Evolutionary conservation across 2,797 vertebrate species (phyloP), one percentile per base, ranked within the genome.

Genomic region (Pempheris klunzingeri): DNA sequence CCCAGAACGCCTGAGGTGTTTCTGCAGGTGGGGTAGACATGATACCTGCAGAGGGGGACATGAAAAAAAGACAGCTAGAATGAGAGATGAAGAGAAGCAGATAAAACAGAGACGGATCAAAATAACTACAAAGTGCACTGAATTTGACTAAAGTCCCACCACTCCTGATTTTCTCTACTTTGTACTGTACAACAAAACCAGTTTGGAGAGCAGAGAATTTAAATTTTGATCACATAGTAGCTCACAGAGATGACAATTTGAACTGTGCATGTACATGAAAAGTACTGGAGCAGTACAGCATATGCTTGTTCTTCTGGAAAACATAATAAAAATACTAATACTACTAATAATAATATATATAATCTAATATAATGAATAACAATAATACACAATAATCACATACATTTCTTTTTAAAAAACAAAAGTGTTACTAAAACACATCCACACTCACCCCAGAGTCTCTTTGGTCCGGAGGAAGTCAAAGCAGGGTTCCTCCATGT

Each of bases 401-500:
- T 26, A 20, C 2, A 65, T 43, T 30, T 18, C n/a, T 6, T 47
- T 68, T 39, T 1, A 22, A 53, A 62, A 69, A 26, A 34, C 18
- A 22, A 7, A 7, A 36, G 22, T 22, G 7, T 20, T 8, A 17
- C 47, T 11, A 28, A 26, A 54, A 65, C 18, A 12, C 14, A 15
- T 62, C 18, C 1, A 13, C 28, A 73, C 90, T 94, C 87, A 97
- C 97, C 97, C 97, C 0, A 99, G 95, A 41, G 97, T 99, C 93
- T 99, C 97, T 94, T 99, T 99, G 77, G 98, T 99, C 84, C 98
- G 94, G 76, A 99, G 96, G 87, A 97, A 99, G 91, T 99, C 97
- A 79, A 99, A 99, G 90, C 98, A 98, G 8, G 98, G 98, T 76
- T 98, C 98, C 80, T 99, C 97, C 98, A 99, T 98, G 94, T 97